A percentile compares a stretch with the other conserved stretches of the same genome.
Evolutionary conservation across 1,140 invertebrate genomes (phyloP).

Genomic region (Lasaia peninsularis): DNA sequence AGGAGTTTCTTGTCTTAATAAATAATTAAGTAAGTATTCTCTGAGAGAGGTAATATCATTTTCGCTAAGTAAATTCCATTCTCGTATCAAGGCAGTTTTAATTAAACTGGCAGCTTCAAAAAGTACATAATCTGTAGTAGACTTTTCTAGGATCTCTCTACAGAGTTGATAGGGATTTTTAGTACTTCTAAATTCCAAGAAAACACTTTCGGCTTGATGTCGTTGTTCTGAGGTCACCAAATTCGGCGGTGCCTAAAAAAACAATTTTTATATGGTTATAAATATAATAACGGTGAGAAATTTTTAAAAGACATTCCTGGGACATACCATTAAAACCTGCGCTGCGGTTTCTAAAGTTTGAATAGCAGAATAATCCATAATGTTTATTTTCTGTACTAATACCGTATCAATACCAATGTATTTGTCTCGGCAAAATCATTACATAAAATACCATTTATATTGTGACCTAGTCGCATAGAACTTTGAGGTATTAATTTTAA

Average conservation of each 20-base stretch:
- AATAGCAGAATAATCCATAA: slow-evolving; percentile 70
- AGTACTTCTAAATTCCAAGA: slow-evolving; percentile 89
- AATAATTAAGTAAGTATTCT: slow-evolving; percentile 88
- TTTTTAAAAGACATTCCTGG: not conserved
- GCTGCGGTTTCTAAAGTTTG: slow-evolving; percentile 83
- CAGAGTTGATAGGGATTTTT: slow-evolving; percentile 90
- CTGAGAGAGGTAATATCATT: slow-evolving; percentile 84
- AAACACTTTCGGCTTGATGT: slow-evolving; percentile 86
- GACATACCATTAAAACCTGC: slow-evolving; percentile 82
- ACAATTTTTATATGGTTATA: slow-evolving; percentile 13
- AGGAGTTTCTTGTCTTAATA: slow-evolving; percentile 81
- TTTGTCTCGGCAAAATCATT: slow-evolving; percentile 11
- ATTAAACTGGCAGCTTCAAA: slow-evolving; percentile 92
- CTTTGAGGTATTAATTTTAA: not conserved
- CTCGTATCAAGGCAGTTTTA: slow-evolving; percentile 88
- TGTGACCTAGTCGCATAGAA: not conserved
- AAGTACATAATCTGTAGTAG: slow-evolving; percentile 88
- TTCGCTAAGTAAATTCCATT: slow-evolving; percentile 85
- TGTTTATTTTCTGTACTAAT: slow-evolving; percentile 30
- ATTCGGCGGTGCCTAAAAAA: slow-evolving; percentile 87
- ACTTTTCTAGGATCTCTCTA: slow-evolving; percentile 88
- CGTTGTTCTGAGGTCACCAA: slow-evolving; percentile 87
- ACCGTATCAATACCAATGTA: slow-evolving; percentile 3
- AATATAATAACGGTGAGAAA: not conserved
- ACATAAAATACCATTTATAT: slow-evolving; percentile 8